A percentile compares a stretch with the other conserved stretches of the same genome.
Conservation (phyloP, 35 echinoderm and acorn worm genomes). For the Ophioderma brevispina region DNA sequence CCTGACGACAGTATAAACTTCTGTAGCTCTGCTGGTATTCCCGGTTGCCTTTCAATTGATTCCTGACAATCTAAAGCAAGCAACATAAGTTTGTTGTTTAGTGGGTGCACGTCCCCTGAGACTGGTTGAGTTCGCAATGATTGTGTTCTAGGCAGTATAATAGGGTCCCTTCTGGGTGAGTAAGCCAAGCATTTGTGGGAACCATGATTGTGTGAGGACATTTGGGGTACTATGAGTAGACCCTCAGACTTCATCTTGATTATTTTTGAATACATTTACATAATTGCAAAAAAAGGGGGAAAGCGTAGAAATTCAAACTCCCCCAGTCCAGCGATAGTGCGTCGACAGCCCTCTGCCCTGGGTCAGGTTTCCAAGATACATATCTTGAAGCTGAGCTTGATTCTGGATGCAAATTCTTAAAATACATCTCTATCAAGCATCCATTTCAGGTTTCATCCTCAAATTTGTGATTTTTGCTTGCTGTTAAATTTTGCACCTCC, state of each 20-base stretch:
- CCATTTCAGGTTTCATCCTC: slow-evolving; percentile 76
- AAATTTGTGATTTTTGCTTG: slow-evolving; percentile 47
- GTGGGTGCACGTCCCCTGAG: slow-evolving; percentile 9
- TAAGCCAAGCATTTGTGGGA: slow-evolving; percentile 47
- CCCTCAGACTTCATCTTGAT: slow-evolving; percentile 54
- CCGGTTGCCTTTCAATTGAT: slow-evolving; percentile 27
- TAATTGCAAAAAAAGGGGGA: slow-evolving; percentile 56
- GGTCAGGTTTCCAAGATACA: slow-evolving; percentile 82
- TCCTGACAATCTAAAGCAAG: slow-evolving; percentile 71
- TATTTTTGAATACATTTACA: slow-evolving; percentile 63
- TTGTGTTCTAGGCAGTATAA: neutral
- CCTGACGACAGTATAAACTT: slow-evolving; percentile 75
- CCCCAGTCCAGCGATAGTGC: slow-evolving; percentile 71
- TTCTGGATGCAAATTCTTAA: slow-evolving; percentile 49
- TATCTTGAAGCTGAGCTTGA: slow-evolving; percentile 66
- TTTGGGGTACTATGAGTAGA: slow-evolving; percentile 65
- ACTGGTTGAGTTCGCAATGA: slow-evolving; percentile 18
- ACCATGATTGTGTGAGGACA: slow-evolving; percentile 92
- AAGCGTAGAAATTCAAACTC: slow-evolving; percentile 63
- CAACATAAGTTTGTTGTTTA: slow-evolving; percentile 32
- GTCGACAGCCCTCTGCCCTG: slow-evolving; percentile 61
- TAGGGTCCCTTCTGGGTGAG: slow-evolving; percentile 1
- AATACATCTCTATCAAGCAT: slow-evolving; percentile 64
- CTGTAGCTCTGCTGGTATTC: slow-evolving; percentile 42
- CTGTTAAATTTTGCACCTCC: slow-evolving; percentile 37